Percentiles rank a stretch among this genome's conserved stretches.
Evolutionary conservation across 2,888 invertebrate species (phyloP).

Genomic region (Melanotus villosus): DNA sequence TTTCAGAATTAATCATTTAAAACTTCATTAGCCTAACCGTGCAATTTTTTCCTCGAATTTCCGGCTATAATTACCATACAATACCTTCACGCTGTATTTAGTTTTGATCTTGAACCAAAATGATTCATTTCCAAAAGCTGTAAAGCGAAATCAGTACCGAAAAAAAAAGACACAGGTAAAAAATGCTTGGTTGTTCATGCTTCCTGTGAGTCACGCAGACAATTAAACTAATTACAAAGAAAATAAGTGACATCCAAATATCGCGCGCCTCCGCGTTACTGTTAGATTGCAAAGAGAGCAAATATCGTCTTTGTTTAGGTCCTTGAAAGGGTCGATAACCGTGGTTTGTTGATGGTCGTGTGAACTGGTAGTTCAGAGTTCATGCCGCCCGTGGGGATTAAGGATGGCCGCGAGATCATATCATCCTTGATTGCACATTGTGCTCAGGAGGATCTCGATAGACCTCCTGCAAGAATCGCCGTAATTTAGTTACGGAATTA

Average conservation of each 20-base stretch:
- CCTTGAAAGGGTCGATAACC: conserved; percentile 52
- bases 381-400: conserved; percentile 42
- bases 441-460: conserved; percentile 26
- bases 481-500: conserved; percentile 19
- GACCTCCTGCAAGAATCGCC: conserved; percentile 20
- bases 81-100: no score
- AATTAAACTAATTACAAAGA: neutral
- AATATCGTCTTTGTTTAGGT: neutral
- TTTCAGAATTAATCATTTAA: no score
- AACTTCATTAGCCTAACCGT: no score
- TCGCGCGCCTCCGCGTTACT: neutral
- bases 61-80: no score
- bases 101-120: no score
- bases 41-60: no score
- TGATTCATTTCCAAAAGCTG: no score
- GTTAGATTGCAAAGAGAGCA: neutral
- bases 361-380: conserved; percentile 50
- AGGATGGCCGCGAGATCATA: conserved; percentile 47
- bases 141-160: no score
- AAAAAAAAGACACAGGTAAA: neutral
- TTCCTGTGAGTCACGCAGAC: conserved; percentile 17
- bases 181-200: neutral
- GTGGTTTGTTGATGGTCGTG: conserved; percentile 45
- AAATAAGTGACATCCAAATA: neutral
- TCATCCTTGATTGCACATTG: conserved; percentile 49